These are phyloP conservation scores for Gasteruption jaculator DNA, from an alignment of 2,888 invertebrate species.

Conservation along the genomic window DNA sequence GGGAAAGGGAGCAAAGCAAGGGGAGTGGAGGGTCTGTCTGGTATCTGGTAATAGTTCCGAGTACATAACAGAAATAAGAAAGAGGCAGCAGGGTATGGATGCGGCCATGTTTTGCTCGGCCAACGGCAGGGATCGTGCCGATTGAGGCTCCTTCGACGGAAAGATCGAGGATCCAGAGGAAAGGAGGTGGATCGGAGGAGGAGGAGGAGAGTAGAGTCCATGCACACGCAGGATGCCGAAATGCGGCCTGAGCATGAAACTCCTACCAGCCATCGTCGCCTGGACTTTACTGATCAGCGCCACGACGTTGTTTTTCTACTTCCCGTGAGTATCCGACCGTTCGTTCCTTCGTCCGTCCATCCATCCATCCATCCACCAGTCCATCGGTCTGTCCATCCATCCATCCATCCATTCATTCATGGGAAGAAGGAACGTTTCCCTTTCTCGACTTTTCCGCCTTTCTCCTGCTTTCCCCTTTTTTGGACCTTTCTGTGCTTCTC, in stretches of 20 bases:
- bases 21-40: too few species aligned
- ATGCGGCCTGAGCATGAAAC: slow-evolving; percentile 95
- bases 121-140: slow-evolving; percentile 47
- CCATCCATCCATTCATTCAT: too few species aligned
- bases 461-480: too few species aligned
- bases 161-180: not conserved
- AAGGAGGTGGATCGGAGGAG: not conserved
- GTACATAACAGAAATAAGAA: slow-evolving; percentile 20
- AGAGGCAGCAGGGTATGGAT: too few species aligned
- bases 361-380: not conserved
- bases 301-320: slow-evolving; percentile 93
- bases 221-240: slow-evolving; percentile 71
- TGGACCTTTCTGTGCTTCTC: too few species aligned
- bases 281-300: slow-evolving; percentile 93
- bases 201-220: slow-evolving; percentile 16
- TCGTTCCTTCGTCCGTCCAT: not conserved
- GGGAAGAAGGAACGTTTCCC: too few species aligned
- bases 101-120: slow-evolving; percentile 52
- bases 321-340: slow-evolving; percentile 75
- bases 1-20: too few species aligned
- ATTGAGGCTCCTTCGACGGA: slow-evolving; percentile 27
- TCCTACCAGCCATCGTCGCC: slow-evolving; percentile 97
- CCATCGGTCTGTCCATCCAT: too few species aligned
- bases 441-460: too few species aligned
- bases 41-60: too few species aligned